Conservation (phyloP, 2,797 vertebrate species). For the Lutjanus campechanus region DNA sequence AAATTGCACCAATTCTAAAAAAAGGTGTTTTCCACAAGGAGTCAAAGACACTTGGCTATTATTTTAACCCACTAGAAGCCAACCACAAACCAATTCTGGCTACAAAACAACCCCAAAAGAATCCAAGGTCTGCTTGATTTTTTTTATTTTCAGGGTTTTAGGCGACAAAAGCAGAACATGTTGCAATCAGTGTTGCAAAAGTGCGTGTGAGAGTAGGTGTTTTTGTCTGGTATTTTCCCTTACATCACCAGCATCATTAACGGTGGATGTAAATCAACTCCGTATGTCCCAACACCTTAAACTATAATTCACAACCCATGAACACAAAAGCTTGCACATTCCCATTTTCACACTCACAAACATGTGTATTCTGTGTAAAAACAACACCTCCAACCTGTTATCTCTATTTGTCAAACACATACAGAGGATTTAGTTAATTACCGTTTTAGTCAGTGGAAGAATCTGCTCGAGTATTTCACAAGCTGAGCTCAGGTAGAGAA, state of each 20-base stretch:
- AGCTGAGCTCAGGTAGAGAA: conserved; percentile 29
- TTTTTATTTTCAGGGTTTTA: conserved; percentile 5
- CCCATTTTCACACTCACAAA: conserved; percentile 35
- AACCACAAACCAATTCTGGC: conserved; percentile 32
- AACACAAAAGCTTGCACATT: conserved; percentile 11
- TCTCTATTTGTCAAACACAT: conserved; percentile 70
- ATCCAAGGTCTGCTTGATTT: not conserved
- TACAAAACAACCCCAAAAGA: conserved; percentile 18
- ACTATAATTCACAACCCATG: conserved; percentile 26
- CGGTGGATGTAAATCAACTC: conserved; percentile 49
- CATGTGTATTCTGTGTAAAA: conserved; percentile 19
- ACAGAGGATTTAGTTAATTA: conserved; percentile 63
- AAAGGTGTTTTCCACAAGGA: conserved; percentile 9
- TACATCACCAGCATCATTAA: conserved; percentile 52
- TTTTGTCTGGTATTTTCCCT: conserved; percentile 49
- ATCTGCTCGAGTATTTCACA: conserved; percentile 19
- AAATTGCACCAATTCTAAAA: not conserved
- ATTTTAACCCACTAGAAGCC: conserved; percentile 7
- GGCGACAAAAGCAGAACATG: not conserved
- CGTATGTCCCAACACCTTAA: conserved; percentile 46
- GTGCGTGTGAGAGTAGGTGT: conserved; percentile 22
- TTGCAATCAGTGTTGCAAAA: conserved; percentile 6
- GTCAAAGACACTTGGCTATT: conserved; percentile 2
- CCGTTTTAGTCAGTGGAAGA: conserved; percentile 57
- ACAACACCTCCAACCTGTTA: conserved; percentile 56